Conservation (phyloP, 2,113 vertebrate genomes). For the Tursiops truncatus region DNA sequence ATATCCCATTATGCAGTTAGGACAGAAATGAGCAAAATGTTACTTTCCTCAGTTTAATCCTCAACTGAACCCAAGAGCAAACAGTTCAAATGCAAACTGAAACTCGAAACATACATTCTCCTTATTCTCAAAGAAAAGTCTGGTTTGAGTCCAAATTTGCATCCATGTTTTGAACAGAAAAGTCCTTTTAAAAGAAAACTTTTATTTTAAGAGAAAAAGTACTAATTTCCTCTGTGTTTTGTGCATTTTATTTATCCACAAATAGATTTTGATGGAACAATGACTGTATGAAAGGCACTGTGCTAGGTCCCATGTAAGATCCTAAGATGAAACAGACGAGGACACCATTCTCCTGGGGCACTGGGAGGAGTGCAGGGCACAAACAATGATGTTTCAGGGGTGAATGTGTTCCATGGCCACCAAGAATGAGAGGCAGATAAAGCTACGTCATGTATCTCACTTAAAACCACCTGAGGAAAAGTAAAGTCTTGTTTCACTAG, state of each 20-base stretch:
- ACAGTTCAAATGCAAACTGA: neutral
- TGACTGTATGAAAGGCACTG: neutral
- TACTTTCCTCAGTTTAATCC: neutral
- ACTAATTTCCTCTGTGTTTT: conserved; percentile 1
- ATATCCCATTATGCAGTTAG: neutral
- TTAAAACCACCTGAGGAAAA: neutral
- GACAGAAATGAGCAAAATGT: conserved; percentile 22
- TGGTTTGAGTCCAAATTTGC: neutral
- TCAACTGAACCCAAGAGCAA: neutral
- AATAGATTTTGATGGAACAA: neutral
- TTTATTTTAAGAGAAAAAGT: conserved; percentile 28
- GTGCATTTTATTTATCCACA: neutral
- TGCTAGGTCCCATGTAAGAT: neutral
- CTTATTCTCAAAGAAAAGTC: conserved; percentile 13
- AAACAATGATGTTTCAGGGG: neutral
- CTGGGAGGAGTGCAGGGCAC: neutral
- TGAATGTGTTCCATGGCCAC: neutral
- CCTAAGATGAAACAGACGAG: neutral
- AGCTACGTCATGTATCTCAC: neutral
- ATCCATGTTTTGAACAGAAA: conserved; percentile 7
- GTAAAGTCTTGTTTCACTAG: neutral
- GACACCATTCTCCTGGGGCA: neutral
- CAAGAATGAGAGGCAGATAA: neutral
- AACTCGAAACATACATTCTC: neutral
- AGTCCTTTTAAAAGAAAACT: neutral